Evolutionary conservation across 53 echinoderm and acorn worm genomes (phyloP).

Genomic region (Stichopus horrens): DNA sequence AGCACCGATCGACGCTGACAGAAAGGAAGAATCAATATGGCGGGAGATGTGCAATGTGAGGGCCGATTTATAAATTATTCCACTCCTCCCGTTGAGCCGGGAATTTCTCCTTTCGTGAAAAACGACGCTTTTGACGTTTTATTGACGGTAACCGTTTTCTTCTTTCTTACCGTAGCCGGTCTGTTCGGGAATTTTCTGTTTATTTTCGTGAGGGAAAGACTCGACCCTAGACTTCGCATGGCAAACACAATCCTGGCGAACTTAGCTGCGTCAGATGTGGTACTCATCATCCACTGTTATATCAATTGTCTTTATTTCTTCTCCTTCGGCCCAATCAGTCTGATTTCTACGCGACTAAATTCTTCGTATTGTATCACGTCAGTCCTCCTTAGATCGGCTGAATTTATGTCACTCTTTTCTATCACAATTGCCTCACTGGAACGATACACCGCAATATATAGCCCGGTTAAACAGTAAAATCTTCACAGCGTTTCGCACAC

Average conservation of each 20-base stretch:
- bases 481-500: neutral
- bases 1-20: too few relatives aligned
- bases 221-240: neutral
- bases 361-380: neutral
- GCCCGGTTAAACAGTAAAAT: neutral
- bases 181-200: neutral
- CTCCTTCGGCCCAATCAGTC: neutral
- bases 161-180: neutral
- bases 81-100: neutral
- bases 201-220: neutral
- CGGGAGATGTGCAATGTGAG: neutral
- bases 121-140: neutral
- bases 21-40: neutral
- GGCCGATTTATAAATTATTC: neutral
- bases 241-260: neutral
- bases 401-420: neutral
- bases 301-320: neutral
- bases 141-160: neutral
- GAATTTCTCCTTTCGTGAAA: neutral
- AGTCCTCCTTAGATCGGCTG: neutral
- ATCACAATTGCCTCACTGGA: neutral
- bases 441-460: neutral
- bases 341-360: neutral
- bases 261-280: neutral
- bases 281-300: neutral